Base-by-base conservation (phyloP, 2,797 vertebrate species). In the Sylvilagus floridanus region DNA sequence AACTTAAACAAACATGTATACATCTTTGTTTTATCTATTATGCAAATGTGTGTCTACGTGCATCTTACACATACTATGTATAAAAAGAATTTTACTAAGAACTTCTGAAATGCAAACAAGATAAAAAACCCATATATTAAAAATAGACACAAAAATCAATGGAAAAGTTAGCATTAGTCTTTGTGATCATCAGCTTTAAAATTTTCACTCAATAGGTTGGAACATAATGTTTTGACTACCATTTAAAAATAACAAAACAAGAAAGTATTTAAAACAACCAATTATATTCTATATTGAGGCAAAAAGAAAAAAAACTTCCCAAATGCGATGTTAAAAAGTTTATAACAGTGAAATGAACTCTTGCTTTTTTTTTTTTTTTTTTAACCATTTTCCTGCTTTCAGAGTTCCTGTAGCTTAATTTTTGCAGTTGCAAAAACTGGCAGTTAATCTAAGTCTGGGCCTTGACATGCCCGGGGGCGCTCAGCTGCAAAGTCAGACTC, bases 401-500 rank as follows among this genome's bases (percentile, higher is more conserved):
- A 7, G 77, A 91, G 65, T 84, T 93, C n/a, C 26, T 65, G 52
- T 12, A 50, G 73, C 21, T 92, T 68, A 87, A 86, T 89, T 85
- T 92, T 57, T 94, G 85, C 90, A 84, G 78, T 94, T 90, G 93
- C 60, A 95, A 63, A 96, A 95, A 65, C 52, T 77, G 88, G 79
- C 83, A 91, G 90, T 89, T 87, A 92, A 84, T 91, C 52, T 69
- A 78, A 84, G n/a, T 32, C 54, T 14, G n/a, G 90, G 77, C 93
- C 88, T 68, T 87, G 76, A 91, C 79, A 79, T 72, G 90, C 92
- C 96, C 4, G 0, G 73, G 93, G 94, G 96, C 89, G 0, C 83
- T 94, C 95, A 90, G 93, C 93, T 95, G 96, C 95, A 92, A 35
- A 93, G 75, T 37, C 54, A 8, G 7, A 22, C 92, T 83, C 94